Evolutionary conservation across 2,797 vertebrate genomes (phyloP).

Genomic region (Clarias pachynema): DNA sequence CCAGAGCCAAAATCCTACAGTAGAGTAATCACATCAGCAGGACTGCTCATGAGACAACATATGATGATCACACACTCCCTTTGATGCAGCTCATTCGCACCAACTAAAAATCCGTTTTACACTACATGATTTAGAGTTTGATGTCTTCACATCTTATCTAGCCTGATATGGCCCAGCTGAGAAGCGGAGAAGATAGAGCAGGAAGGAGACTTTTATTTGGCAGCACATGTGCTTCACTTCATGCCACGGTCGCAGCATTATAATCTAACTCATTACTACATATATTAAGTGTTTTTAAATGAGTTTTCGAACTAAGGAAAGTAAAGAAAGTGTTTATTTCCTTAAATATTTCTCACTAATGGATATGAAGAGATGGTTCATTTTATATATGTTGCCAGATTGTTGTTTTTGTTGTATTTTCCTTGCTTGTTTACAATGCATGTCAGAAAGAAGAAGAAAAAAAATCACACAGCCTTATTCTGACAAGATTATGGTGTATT

Average conservation of each 20-base stretch:
- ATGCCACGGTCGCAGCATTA: slow-evolving; percentile 31
- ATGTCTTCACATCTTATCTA: slow-evolving; percentile 8
- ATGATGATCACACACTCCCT: slow-evolving; percentile 47
- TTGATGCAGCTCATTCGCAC: slow-evolving; percentile 33
- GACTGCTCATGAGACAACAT: slow-evolving; percentile 37
- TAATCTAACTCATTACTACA: slow-evolving; percentile 43
- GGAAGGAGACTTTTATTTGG: slow-evolving; percentile 7
- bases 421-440: slow-evolving; percentile 56
- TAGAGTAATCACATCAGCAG: slow-evolving; percentile 61
- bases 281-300: slow-evolving; percentile 40
- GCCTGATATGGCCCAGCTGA: background rate
- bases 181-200: background rate
- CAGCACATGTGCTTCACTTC: slow-evolving; percentile 35
- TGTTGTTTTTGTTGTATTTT: slow-evolving; percentile 64
- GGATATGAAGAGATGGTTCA: slow-evolving; percentile 4
- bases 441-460: slow-evolving; percentile 30
- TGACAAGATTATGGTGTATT: slow-evolving; percentile 45
- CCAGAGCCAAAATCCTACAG: slow-evolving; percentile 87
- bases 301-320: slow-evolving; percentile 23
- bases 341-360: slow-evolving; percentile 24
- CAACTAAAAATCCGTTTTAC: slow-evolving; percentile 35
- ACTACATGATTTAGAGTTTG: slow-evolving; percentile 30
- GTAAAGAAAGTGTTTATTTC: slow-evolving; percentile 21
- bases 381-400: slow-evolving; percentile 66
- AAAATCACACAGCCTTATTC: slow-evolving; percentile 54